Base-by-base conservation (phyloP, 1,140 invertebrate species). In the Drosophila funebris region DNA sequence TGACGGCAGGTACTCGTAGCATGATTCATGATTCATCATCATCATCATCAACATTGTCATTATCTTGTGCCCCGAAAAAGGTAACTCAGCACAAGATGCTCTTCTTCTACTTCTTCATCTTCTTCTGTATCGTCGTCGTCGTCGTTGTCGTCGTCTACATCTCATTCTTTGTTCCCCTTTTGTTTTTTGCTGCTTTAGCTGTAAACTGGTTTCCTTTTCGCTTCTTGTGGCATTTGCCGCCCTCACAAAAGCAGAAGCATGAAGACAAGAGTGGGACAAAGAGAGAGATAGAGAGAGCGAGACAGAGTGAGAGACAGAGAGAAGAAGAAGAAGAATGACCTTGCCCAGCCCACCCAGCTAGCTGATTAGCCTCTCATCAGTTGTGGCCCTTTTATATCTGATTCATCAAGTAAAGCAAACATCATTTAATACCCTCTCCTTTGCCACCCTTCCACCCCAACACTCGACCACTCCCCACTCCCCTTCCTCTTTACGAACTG, bases 261-360 rank as follows among this genome's bases (percentile, higher is more conserved):
- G 22, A 27, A 27, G 24, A 27, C 24, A 4, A 27, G n/a, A n/a
- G n/a, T n/a, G n/a, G n/a, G n/a, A n/a, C n/a, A n/a, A n/a, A n/a
- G n/a, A n/a, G n/a, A n/a, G n/a, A 18, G 8, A 24, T 36, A 57
- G 41, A n/a, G 13, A 16, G 4, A 50, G 8, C 11, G 13, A 11
- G 24, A 31, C 13, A 11, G 22, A 13, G 6, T 24, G 6, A 27
- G 7, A 5, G 1, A 31, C 7, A 31, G 11, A 8, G 48, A 31
- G 24, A 52, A 14, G 4, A 16, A 7, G 16, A 54, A 44, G 69
- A 57, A 62, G 33, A 33, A 66, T 75, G 77, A 79, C 77, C 76
- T 79, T 79, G 76, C 56, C 53, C 44, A 71, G 73, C 33, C 72
- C 50, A 73, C 61, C 76, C 71, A 79, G 54, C 60, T 74, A 78